Base-by-base conservation (phyloP, 1,140 invertebrate species). In the Parasteatoda tepidariorum region DNA sequence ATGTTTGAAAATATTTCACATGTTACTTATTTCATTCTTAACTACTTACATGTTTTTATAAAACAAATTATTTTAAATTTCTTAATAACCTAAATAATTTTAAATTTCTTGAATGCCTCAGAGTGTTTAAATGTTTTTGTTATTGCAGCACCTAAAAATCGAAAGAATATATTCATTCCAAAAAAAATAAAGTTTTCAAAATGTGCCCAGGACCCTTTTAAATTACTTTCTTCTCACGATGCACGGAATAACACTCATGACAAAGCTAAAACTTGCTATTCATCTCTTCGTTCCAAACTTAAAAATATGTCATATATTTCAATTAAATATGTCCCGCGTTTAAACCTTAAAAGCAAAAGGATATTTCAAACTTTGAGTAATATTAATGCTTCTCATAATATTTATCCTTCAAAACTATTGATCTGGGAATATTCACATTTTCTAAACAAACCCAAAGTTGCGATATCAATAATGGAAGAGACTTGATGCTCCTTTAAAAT, bases 361-460 rank as follows among this genome's bases (percentile, higher is more conserved):
- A 9, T 2, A 24, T 28, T n/a, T 59, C 24, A 2, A 26, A 68
- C n/a, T 15, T 6, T 48, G 18, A 57, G 28, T 15, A 71, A 71
- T 71, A 71, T 57, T 71, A 71, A 71, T 71, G 41, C 4, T 30
- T 28, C 15, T 18, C 48, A 71, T 71, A 71, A 71, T 55, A 2
- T 26, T 22, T 30, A 54, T 55, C 28, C n/a, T 1, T 1, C 57
- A 0, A 22, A 7, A n/a, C 7, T n/a, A 1, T 15, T 26, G 22
- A 34, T 18, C 31, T 31, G 41, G 28, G 4, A 18, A 30, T 3
- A 30, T n/a, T 9, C 13, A 18, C 68, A 31, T 28, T 31, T 71
- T 55, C 9, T 31, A 26, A 71, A 28, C 48, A 71, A 71, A 71
- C 54, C 48, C 30, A 55, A 48, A 26, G 22, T n/a, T 71, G 9